These are phyloP conservation scores for Ibidorhyncha struthersii DNA, from an alignment of 2,113 vertebrate species.

Conservation along the genomic window DNA sequence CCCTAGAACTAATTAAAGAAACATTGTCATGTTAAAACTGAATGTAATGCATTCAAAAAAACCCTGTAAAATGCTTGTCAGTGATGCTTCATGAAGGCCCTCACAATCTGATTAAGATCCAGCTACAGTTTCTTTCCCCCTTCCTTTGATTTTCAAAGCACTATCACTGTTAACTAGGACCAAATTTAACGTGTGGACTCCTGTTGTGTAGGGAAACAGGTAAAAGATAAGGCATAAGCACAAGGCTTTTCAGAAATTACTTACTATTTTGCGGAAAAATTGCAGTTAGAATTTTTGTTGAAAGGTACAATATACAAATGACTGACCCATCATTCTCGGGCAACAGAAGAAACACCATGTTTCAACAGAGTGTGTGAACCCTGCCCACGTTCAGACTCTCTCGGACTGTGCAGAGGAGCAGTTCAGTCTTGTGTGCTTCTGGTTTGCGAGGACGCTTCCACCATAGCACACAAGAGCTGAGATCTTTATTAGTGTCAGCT, in stretches of 20 bases:
- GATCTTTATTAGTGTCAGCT: too few relatives aligned
- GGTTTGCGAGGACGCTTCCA: too few relatives aligned
- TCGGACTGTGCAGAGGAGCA: too few relatives aligned
- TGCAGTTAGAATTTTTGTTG: not conserved
- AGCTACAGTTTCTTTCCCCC: not conserved
- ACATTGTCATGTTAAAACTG: rapidly evolving
- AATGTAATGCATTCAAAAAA: not conserved
- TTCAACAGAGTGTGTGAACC: rapidly evolving
- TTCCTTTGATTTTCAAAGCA: not conserved
- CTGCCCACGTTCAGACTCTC: not conserved
- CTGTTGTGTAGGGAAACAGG: not conserved
- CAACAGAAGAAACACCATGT: rapidly evolving
- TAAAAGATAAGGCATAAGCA: not conserved
- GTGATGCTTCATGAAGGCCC: not conserved
- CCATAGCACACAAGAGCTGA: rapidly evolving
- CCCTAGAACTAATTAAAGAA: not conserved
- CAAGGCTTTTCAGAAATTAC: not conserved
- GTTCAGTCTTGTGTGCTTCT: rapidly evolving
- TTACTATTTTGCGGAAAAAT: not conserved
- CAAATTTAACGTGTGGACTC: rapidly evolving
- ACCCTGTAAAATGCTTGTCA: not conserved
- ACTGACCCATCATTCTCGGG: not conserved
- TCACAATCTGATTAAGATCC: rapidly evolving
- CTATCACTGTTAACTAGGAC: rapidly evolving
- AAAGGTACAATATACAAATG: rapidly evolving